Evolutionary conservation across 2,888 invertebrate genomes (phyloP), one percentile per base, ranked within the genome.

Genomic region (Neria commutata): DNA sequence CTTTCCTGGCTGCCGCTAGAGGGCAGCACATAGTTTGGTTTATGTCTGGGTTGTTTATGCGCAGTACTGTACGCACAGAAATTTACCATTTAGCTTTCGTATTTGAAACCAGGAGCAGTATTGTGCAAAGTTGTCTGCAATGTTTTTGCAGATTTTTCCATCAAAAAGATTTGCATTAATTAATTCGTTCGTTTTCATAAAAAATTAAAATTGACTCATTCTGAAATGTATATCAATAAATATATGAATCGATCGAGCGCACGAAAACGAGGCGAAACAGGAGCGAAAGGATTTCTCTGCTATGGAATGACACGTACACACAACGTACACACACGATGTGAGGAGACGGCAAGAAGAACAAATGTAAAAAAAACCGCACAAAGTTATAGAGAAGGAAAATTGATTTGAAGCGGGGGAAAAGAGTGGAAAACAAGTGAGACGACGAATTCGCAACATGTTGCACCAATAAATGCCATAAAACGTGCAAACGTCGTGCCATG

Each of bases 371-470:
- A 24, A 48, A 51, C 29, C 50, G 47, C 26, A 56, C 14, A 53
- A 37, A 4, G 29, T 48, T 37, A 42, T 24, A 8, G 33, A 34
- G 26, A 52, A 51, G 47, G 48, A 49, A 55, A 37, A n/a, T n/a
- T n/a, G n/a, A n/a, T n/a, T n/a, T n/a, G n/a, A n/a, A n/a, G n/a
- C n/a, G n/a, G n/a, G n/a, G n/a, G n/a, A n/a, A 19, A 16, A 33
- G 50, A 26, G 16, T 8, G 51, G 24, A 60, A 48, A 37, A 56
- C 57, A 62, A 52, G 50, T 56, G 57, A 45, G 42, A 40, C 60
- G 63, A 61, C 56, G 46, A 59, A 65, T 63, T 63, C 56, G 63
- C 67, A 62, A 64, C 64, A 66, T 66, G 66, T 64, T 66, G 64
- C 58, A 58, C 58, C 61, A 62, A 66, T 64, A 56, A 66, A 66